Percentiles rank a stretch among this genome's conserved stretches.
Conservation (phyloP, 2,113 vertebrate genomes). For the Oreochromis spilurus region DNA sequence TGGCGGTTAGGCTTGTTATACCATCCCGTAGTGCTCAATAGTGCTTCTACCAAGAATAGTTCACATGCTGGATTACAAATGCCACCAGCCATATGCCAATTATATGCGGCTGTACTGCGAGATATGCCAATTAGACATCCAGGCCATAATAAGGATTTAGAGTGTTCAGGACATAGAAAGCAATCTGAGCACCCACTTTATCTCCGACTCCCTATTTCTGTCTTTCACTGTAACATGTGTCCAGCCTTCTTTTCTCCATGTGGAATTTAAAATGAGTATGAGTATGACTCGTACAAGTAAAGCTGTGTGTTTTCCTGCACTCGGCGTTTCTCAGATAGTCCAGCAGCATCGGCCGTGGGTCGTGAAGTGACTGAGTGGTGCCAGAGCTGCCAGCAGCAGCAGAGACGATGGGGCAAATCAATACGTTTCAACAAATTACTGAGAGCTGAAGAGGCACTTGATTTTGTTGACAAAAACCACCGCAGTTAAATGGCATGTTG, state of each 20-base stretch:
- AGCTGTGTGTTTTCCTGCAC: not conserved
- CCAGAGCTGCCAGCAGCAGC: not conserved
- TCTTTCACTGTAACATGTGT: not conserved
- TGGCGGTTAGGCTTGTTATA: constrained; percentile 48
- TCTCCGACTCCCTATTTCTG: not conserved
- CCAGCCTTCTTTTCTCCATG: not conserved
- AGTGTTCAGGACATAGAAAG: constrained; percentile 10
- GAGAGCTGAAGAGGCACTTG: not conserved
- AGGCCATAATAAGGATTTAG: constrained; percentile 15
- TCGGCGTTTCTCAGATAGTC: not conserved
- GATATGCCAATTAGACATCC: constrained; percentile 57
- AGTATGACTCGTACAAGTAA: constrained; percentile 27
- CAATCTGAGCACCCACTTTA: not conserved
- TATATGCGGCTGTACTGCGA: constrained; percentile 25
- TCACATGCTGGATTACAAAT: constrained; percentile 50
- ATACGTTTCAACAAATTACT: not conserved
- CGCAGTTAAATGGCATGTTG: not conserved
- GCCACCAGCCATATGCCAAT: constrained; percentile 54
- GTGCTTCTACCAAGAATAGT: constrained; percentile 36
- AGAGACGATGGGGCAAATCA: not conserved
- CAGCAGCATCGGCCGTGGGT: not conserved
- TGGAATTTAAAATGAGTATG: not conserved
- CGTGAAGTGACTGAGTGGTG: not conserved
- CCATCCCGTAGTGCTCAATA: constrained; percentile 8
- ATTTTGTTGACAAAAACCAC: not conserved